phyloP scores from a whole-genome alignment of 2,797 vertebrate genomes.

The Platalea minor region DNA sequence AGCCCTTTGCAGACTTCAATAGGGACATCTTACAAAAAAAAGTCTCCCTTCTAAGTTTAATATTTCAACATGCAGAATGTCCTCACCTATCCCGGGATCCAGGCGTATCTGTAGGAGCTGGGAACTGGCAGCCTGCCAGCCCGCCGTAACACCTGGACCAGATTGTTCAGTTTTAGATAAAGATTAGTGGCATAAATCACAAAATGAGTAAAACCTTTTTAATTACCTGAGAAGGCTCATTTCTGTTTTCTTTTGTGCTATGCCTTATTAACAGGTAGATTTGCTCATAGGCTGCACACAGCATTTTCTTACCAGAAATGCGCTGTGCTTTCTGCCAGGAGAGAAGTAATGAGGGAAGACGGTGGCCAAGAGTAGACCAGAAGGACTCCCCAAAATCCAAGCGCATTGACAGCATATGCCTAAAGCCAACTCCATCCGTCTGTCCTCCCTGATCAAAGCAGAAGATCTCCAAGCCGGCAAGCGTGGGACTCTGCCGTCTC shows the following conservation, averaged over 20 bases:
- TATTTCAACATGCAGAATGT: neutral
- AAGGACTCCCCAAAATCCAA: neutral
- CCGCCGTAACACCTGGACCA: neutral
- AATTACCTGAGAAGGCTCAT: conserved; percentile 60
- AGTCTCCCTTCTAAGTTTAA: neutral
- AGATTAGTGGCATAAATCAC: neutral
- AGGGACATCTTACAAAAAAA: neutral
- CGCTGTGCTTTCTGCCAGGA: rapidly evolving
- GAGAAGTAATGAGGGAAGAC: neutral
- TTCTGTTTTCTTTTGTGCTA: conserved; percentile 45
- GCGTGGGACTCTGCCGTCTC: neutral
- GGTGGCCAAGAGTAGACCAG: neutral
- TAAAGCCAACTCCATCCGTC: neutral
- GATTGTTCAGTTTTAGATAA: conserved; percentile 4
- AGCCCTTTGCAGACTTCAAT: neutral
- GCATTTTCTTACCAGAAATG: neutral
- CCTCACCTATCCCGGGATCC: neutral
- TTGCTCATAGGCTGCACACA: neutral
- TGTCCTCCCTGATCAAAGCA: neutral
- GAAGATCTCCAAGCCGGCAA: neutral
- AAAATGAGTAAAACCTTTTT: conserved; percentile 53
- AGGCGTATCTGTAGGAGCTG: neutral
- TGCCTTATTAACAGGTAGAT: neutral
- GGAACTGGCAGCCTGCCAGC: neutral
- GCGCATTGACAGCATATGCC: neutral